A percentile compares a stretch with the other conserved stretches of the same genome.
phyloP scores from a whole-genome alignment of 2,888 invertebrate species.

The Pristionchus arcanus region DNA sequence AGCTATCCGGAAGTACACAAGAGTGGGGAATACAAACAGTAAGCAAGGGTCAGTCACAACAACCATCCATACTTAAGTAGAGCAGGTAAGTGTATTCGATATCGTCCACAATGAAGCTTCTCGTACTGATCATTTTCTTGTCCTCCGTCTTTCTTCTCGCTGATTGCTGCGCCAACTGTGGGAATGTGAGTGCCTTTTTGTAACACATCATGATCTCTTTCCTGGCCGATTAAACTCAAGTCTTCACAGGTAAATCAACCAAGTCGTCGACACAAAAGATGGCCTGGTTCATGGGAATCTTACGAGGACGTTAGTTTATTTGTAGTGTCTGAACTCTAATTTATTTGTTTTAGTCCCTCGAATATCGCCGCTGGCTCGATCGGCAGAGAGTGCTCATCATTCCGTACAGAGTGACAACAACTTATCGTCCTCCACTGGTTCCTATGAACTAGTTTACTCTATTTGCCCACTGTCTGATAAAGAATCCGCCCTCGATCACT shows the following conservation, averaged over 20 bases:
- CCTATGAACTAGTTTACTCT: background rate
- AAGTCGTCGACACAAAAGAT: background rate
- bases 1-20: background rate
- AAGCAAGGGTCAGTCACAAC: background rate
- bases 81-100: background rate
- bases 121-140: background rate
- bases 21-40: background rate
- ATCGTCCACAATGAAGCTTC: background rate
- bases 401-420: background rate
- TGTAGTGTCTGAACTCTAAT: background rate
- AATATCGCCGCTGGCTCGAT: background rate
- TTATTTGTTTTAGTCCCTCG: background rate
- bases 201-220: too few relatives aligned
- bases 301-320: background rate
- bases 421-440: conserved; percentile 14
- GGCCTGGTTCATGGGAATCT: background rate
- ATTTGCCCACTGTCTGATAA: background rate
- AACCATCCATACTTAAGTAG: background rate
- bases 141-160: background rate
- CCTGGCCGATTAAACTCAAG: background rate
- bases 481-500: background rate
- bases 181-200: background rate
- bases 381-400: background rate
- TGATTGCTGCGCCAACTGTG: background rate
- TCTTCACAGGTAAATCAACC: background rate